Evolutionary conservation across 2,888 invertebrate species (phyloP).

Genomic region (Brachyptera putata): DNA sequence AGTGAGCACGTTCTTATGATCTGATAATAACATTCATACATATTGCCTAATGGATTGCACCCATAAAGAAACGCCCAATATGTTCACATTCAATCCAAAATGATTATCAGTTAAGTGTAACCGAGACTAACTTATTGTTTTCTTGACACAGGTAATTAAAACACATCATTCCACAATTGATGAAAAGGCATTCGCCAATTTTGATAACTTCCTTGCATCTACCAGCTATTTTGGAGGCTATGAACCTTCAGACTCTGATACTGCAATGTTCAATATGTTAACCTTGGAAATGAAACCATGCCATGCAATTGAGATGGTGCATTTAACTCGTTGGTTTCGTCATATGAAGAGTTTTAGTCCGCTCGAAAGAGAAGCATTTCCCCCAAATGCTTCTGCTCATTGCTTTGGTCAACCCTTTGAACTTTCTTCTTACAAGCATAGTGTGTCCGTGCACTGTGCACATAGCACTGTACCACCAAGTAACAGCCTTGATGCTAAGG

Average conservation of each 20-base stretch:
- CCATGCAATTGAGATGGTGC: conserved; percentile 24
- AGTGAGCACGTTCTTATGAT: too few species aligned
- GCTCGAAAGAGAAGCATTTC: background rate
- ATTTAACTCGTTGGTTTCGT: conserved; percentile 57
- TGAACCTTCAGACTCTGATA: conserved; percentile 52
- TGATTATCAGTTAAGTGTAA: too few species aligned
- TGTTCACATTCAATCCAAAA: too few species aligned
- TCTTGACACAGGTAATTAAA: conserved; percentile 25
- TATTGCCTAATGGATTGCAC: too few species aligned
- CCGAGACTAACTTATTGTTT: too few species aligned
- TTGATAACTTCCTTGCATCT: conserved; percentile 49
- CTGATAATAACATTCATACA: too few species aligned
- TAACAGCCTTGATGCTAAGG: too few species aligned
- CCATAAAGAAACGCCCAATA: too few species aligned
- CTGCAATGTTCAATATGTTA: conserved; percentile 42
- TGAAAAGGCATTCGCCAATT: conserved; percentile 35
- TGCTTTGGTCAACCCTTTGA: background rate
- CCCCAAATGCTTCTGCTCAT: too few species aligned
- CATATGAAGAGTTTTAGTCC: conserved; percentile 57
- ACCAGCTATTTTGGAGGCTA: conserved; percentile 57
- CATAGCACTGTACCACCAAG: too few species aligned
- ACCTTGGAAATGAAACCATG: background rate
- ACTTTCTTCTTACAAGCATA: background rate
- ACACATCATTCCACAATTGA: background rate
- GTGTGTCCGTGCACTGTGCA: background rate